Evolutionary conservation across 92 coral and sea anemone genomes (phyloP), one percentile per base, ranked within the genome.

Genomic region (Diadumene lineata): DNA sequence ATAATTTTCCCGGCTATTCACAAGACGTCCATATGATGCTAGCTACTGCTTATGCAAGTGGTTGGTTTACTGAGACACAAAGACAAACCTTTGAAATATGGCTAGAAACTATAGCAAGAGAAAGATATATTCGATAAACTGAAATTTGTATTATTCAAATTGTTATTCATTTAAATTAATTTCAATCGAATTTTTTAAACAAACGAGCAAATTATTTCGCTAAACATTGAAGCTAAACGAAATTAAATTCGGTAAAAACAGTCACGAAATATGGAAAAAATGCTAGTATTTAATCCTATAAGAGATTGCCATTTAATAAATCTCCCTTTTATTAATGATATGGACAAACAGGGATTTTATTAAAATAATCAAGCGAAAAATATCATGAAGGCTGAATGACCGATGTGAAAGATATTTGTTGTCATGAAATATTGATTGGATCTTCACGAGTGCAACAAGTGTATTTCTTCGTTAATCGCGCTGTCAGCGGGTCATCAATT

Each of bases 11-110:
- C 0, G 97, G 94, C 0, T 96, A 86, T 43, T 92, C 97, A n/a
- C 99, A 84, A 43, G 99, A 96, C 73, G 97, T 96, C 0, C 94
- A 92, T 43, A 92, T 96, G 99, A 92, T 96, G 63, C 75, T 96
- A 2, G 99, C 97, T 18, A 90, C 97, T 1, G 92, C 97, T 0
- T 85, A 79, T 34, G 99, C 99, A 0, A 82, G 96, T 34, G 83
- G 82, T 69, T 96, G 99, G 99, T 89, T 96, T 74, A 86, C 88
- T 19, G 99, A 96, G n/a, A 74, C 67, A 30, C 99, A 92, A 67
- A 76, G 91, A 50, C 75, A 77, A 66, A 86, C 66, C 53, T 80
- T 96, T 55, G 87, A 84, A 32, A 75, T 73, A 25, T 96, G 99
- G 99, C 60, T 96, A 34, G 89, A 79, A 70, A 86, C 33, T 55